Evolutionary conservation across 2,888 invertebrate species (phyloP).

Genomic region (Drosophila anomelani): DNA sequence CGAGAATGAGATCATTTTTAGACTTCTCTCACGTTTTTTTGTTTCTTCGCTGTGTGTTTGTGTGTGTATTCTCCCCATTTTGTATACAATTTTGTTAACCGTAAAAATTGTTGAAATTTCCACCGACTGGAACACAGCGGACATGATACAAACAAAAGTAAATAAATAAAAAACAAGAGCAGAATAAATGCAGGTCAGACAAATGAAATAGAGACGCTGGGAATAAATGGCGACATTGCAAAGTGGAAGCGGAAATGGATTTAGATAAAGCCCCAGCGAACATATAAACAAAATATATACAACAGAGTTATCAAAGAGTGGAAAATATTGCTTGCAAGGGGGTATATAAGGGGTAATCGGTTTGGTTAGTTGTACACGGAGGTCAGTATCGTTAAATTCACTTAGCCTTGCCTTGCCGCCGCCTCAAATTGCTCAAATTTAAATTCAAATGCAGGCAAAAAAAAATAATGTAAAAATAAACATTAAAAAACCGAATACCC

Average conservation of each 20-base stretch:
- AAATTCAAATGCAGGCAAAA: conserved; percentile 37
- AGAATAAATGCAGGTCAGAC: conserved; percentile 39
- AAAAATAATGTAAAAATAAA: neutral
- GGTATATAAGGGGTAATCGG: conserved; percentile 30
- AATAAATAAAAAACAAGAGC: neutral
- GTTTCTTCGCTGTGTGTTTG: neutral
- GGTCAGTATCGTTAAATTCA: conserved; percentile 41
- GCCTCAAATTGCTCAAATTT: conserved; percentile 35
- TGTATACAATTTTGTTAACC: conserved; percentile 43
- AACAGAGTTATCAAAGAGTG: conserved; percentile 17
- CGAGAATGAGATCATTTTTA: conserved; percentile 41
- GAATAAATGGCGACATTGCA: conserved; percentile 22
- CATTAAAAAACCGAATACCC: neutral
- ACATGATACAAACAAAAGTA: conserved; percentile 22
- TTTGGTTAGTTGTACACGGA: conserved; percentile 27
- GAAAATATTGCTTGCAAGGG: neutral
- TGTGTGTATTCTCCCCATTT: conserved; percentile 2
- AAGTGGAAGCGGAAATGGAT: conserved; percentile 33
- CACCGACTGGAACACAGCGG: conserved; percentile 34
- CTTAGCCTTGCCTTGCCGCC: conserved; percentile 26
- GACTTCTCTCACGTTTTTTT: conserved; percentile 22
- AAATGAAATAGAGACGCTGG: conserved; percentile 24
- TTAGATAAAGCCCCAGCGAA: conserved; percentile 21
- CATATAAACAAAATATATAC: neutral
- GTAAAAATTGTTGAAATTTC: conserved; percentile 28